Evolutionary conservation across 1,140 invertebrate genomes (phyloP), one percentile per base, ranked within the genome.

Genomic region (Teleogryllus occipitalis): DNA sequence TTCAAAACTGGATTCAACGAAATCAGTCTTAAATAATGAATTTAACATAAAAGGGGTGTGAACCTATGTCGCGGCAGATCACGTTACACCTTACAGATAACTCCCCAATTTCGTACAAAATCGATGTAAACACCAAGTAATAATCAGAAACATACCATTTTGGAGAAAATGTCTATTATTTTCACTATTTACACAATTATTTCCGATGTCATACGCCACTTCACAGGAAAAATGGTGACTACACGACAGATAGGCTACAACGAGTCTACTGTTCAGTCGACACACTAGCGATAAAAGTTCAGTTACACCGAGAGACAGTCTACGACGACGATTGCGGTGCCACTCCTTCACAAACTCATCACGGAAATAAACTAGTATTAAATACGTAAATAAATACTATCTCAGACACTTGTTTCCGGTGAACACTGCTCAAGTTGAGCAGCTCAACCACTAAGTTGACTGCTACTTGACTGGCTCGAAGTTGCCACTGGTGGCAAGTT

Each of bases 141-240:
- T 7, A 21, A n/a, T 5, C 14, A 48, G 12, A 48, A 12, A 77
- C 76, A 21, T 77, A 77, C 76, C 76, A 77, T 77, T 77, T 77
- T 77, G 47, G 15, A 48, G 10, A 47, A 21, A 49, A 21, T 21
- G 47, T 21, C 18, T 48, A 7, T 18, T 21, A 21, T 47, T 77
- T 77, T 77, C 21, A 77, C 39, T 77, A 77, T 77, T 77, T 77
- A 49, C 76, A 77, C 76, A 77, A 77, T 49, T n/a, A 77, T 77
- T 21, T 48, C 76, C n/a, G 47, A 77, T 77, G 76, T 77, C 76
- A 77, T 77, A 77, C 47, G 48, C 76, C 76, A 48, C 46, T 77
- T 77, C 46, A 10, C 76, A 54, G 21, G 76, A 77, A 77, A 77
- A 77, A 77, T 77, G 76, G 76, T 77, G 76, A 77, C 76, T 77